A percentile compares a stretch with the other conserved stretches of the same genome.
These are phyloP conservation scores for Sebastes iracundus DNA, from an alignment of 2,797 vertebrate species.

Conservation along the genomic window DNA sequence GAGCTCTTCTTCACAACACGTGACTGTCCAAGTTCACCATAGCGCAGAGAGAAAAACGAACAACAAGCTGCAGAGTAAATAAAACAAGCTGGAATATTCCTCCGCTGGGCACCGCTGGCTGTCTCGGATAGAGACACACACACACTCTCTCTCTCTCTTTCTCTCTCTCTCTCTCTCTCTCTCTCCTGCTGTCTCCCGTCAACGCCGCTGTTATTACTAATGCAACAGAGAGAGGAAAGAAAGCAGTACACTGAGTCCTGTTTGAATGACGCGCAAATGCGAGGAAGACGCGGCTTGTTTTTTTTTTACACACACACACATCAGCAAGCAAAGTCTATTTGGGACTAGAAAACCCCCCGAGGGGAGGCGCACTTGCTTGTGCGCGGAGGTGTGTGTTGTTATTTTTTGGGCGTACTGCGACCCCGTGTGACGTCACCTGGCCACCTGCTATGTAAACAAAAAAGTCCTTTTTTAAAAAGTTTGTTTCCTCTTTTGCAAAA, in stretches of 20 bases:
- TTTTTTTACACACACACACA: constrained; percentile 82
- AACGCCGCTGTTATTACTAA: constrained; percentile 86
- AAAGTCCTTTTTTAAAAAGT: constrained; percentile 70
- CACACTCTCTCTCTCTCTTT: constrained; percentile 63
- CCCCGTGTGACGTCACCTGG: constrained; percentile 87
- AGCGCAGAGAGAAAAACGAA: constrained; percentile 69
- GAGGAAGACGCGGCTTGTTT: constrained; percentile 83
- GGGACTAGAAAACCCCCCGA: constrained; percentile 79
- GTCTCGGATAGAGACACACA: constrained; percentile 72
- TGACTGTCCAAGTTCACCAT: constrained; percentile 81
- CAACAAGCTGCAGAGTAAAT: constrained; percentile 83
- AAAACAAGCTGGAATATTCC: constrained; percentile 82
- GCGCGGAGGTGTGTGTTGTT: constrained; percentile 77
- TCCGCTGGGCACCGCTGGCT: constrained; percentile 78
- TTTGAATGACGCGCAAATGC: constrained; percentile 85
- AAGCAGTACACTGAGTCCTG: constrained; percentile 81
- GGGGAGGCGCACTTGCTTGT: constrained; percentile 77
- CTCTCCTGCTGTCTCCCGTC: constrained; percentile 82
- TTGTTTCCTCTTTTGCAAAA: constrained; percentile 55
- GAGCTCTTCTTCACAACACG: constrained; percentile 76
- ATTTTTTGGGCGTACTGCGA: constrained; percentile 84
- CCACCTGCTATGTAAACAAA: constrained; percentile 92
- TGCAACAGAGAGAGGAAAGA: constrained; percentile 77
- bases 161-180: neutral
- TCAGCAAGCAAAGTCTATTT: constrained; percentile 82